Evolutionary conservation across 2,113 vertebrate species (phyloP).

Genomic region (Setophaga kirtlandii): DNA sequence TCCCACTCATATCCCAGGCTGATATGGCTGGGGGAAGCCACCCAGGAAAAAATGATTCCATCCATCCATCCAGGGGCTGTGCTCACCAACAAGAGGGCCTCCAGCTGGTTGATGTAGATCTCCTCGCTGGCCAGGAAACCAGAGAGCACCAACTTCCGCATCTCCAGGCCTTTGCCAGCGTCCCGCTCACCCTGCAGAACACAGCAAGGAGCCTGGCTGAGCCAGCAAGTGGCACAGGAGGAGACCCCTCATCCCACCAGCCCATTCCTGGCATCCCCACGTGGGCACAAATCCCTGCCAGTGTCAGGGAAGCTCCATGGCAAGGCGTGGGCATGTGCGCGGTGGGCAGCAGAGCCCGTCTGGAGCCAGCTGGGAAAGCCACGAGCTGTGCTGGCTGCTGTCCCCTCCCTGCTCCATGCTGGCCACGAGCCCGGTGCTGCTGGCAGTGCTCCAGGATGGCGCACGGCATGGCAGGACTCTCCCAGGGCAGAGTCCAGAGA

Average conservation of each 20-base stretch:
- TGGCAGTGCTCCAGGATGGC: not conserved
- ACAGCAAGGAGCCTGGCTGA: not conserved
- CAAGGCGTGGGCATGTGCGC: not conserved
- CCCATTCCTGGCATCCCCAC: not conserved
- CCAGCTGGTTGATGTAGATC: constrained; percentile 98
- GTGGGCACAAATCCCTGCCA: accelerated
- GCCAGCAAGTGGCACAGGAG: not conserved
- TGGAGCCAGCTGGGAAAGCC: constrained; percentile 11
- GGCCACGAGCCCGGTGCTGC: not conserved
- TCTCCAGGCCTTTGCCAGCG: constrained; percentile 93
- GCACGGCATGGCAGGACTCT: constrained; percentile 11
- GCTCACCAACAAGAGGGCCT: constrained; percentile 92
- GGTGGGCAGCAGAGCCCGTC: not conserved
- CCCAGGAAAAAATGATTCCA: not conserved
- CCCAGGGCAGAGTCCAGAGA: constrained; percentile 54
- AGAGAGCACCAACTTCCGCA: constrained; percentile 95
- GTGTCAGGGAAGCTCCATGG: accelerated
- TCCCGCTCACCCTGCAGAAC: constrained; percentile 80
- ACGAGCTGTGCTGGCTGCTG: not conserved
- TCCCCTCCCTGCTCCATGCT: not conserved
- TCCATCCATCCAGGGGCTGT: not conserved
- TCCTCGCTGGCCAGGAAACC: constrained; percentile 97
- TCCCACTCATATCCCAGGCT: not conserved
- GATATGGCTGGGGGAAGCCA: not conserved
- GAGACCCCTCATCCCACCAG: not conserved